phyloP scores from a whole-genome alignment of 2,888 invertebrate species.

The Standfussiana lucernea region DNA sequence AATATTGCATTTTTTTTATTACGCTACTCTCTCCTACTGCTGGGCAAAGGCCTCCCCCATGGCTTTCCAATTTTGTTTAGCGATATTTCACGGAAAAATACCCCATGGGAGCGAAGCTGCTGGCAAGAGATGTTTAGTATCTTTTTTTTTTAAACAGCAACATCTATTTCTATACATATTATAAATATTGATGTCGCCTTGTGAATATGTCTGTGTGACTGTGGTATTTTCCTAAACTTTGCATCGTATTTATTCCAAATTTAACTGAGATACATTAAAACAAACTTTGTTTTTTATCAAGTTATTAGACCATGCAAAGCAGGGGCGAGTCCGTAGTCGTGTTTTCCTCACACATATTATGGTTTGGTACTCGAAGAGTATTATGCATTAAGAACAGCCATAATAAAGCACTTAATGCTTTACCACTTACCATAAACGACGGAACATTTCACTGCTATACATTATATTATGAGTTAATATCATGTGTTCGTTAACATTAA shows the following conservation, averaged over 20 bases:
- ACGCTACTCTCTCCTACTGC: too few species aligned
- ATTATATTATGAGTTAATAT: conserved; percentile 8
- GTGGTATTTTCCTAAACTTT: neutral
- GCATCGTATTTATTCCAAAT: neutral
- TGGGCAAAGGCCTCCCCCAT: too few species aligned
- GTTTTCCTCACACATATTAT: neutral
- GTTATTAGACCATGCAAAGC: neutral
- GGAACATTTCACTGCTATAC: conserved; percentile 21
- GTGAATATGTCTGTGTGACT: neutral
- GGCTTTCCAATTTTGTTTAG: too few species aligned
- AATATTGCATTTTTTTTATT: too few species aligned
- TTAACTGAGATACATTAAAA: neutral
- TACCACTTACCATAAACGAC: conserved; percentile 34
- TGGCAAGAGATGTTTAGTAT: too few species aligned
- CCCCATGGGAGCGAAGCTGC: too few species aligned
- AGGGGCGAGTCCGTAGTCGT: neutral
- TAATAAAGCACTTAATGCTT: conserved; percentile 45
- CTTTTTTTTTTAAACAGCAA: too few species aligned
- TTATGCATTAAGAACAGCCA: conserved; percentile 32
- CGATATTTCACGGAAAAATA: neutral
- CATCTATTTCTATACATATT: neutral
- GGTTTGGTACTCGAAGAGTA: neutral
- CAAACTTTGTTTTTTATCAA: neutral
- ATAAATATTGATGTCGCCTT: neutral
- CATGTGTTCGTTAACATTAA: conserved; percentile 5